These are phyloP conservation scores for Doryteuthis pealeii DNA, from an alignment of 1,140 invertebrate species.

Conservation along the genomic window DNA sequence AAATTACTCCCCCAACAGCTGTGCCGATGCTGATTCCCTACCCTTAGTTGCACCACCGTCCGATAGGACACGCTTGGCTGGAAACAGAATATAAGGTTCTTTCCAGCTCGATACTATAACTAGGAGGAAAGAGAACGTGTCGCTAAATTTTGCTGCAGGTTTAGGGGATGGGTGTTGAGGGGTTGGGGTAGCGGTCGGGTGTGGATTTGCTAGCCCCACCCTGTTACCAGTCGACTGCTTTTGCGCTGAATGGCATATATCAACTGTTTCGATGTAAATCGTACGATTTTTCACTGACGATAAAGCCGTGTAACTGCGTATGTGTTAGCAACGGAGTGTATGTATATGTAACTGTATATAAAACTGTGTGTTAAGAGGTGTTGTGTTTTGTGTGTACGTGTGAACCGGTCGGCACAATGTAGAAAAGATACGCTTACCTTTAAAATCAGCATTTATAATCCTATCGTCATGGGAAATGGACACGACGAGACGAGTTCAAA, in stretches of 20 bases:
- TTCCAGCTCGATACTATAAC: background rate
- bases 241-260: background rate
- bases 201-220: background rate
- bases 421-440: background rate
- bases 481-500: no score
- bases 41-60: slow-evolving; percentile 1
- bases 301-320: background rate
- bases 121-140: background rate
- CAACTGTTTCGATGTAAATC: background rate
- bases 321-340: background rate
- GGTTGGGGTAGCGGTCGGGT: background rate
- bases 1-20: slow-evolving; percentile 1
- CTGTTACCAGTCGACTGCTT: background rate
- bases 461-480: no score
- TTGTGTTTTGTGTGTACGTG: background rate
- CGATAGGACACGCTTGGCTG: background rate
- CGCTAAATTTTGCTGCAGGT: background rate
- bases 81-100: background rate
- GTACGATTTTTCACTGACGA: background rate
- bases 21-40: background rate
- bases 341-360: background rate
- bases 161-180: background rate
- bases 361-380: background rate
- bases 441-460: no score
- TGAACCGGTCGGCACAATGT: background rate